Evolutionary conservation across 2,888 invertebrate species (phyloP).

Genomic region (Trissolcus japonicus): DNA sequence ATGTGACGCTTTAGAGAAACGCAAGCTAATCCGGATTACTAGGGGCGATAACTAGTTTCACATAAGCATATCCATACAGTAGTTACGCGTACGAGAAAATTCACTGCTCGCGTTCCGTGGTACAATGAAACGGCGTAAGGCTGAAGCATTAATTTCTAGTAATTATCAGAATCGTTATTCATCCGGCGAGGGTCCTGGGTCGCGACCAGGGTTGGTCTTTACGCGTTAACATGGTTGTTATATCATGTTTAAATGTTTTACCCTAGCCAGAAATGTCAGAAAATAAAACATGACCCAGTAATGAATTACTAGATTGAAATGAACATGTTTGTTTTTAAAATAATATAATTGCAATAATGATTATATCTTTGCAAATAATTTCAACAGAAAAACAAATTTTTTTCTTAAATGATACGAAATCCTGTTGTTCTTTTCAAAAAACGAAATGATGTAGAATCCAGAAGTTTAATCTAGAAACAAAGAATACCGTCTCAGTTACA

Average conservation of each 20-base stretch:
- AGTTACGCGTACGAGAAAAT: slow-evolving; percentile 54
- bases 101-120: slow-evolving; percentile 33
- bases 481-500: slow-evolving; percentile 23
- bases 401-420: too few species aligned
- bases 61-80: slow-evolving; percentile 57
- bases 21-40: slow-evolving; percentile 55
- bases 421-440: too few species aligned
- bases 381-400: too few species aligned
- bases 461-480: slow-evolving; percentile 7
- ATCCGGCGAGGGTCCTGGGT: slow-evolving; percentile 71
- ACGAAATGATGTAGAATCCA: too few species aligned
- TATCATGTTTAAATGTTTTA: slow-evolving; percentile 75
- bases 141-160: slow-evolving; percentile 71
- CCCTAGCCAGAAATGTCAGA: slow-evolving; percentile 54
- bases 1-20: slow-evolving; percentile 47
- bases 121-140: slow-evolving; percentile 60
- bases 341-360: too few species aligned
- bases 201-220: slow-evolving; percentile 71
- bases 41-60: slow-evolving; percentile 57
- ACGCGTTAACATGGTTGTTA: slow-evolving; percentile 76
- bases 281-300: slow-evolving; percentile 38
- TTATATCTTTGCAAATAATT: too few species aligned
- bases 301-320: too few species aligned
- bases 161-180: slow-evolving; percentile 75
- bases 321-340: too few species aligned